Conservation (phyloP, 2,797 vertebrate genomes). For the Remorina albescens region DNA sequence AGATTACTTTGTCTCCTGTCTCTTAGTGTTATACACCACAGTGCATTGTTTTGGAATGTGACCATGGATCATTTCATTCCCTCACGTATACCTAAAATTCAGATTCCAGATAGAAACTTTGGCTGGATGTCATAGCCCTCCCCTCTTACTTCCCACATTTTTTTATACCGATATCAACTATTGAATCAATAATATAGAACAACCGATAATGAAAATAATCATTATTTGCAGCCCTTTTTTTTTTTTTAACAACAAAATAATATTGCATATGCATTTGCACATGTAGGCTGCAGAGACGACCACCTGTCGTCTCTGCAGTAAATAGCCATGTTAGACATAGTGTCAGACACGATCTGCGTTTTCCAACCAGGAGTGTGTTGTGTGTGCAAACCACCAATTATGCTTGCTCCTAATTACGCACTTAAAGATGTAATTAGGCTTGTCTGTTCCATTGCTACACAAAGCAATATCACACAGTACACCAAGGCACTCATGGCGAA, state of each 20-base stretch:
- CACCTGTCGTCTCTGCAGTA: conserved; percentile 35
- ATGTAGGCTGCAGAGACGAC: neutral
- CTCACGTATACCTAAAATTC: neutral
- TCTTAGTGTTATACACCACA: neutral
- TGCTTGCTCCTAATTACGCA: conserved; percentile 77
- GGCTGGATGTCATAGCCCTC: neutral
- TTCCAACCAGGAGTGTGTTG: conserved; percentile 68
- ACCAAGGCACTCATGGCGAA: conserved; percentile 47
- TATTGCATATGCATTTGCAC: neutral
- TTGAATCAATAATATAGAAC: neutral
- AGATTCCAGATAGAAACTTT: neutral
- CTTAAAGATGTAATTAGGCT: conserved; percentile 81
- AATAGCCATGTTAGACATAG: conserved; percentile 50
- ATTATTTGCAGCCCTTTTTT: neutral
- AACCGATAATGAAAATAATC: conserved; percentile 5
- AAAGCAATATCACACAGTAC: conserved; percentile 66
- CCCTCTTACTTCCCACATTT: neutral
- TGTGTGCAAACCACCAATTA: conserved; percentile 80
- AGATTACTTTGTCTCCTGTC: neutral
- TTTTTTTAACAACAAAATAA: neutral
- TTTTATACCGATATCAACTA: neutral
- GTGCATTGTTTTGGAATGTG: neutral
- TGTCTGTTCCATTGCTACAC: conserved; percentile 73
- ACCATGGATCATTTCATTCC: conserved; percentile 3
- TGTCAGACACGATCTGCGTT: conserved; percentile 76